Conservation (phyloP, 2,797 vertebrate species). For the Girardinus metallicus region DNA sequence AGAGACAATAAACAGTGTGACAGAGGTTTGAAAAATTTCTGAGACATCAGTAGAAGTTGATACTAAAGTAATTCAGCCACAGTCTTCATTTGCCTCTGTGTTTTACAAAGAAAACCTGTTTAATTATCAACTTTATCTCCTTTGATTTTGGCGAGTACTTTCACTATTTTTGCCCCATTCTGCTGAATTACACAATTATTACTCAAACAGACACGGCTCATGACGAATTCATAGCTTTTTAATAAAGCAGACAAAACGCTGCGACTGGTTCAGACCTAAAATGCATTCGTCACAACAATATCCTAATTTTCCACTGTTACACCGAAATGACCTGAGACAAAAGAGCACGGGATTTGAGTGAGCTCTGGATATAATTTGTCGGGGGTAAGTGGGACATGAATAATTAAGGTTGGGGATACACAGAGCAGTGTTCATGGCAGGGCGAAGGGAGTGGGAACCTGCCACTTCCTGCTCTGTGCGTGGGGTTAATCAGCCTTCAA, state of each 20-base stretch:
- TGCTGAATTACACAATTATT: slow-evolving; percentile 5
- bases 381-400: slow-evolving; percentile 81
- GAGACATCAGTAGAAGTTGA: neutral
- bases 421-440: slow-evolving; percentile 77
- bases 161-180: neutral
- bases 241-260: slow-evolving; percentile 37
- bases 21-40: neutral
- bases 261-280: slow-evolving; percentile 5
- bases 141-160: neutral
- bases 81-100: neutral
- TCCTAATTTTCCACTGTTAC: slow-evolving; percentile 11
- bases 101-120: neutral
- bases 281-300: slow-evolving; percentile 36
- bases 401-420: slow-evolving; percentile 80
- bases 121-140: neutral
- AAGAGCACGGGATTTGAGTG: slow-evolving; percentile 53
- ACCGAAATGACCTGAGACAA: slow-evolving; percentile 55
- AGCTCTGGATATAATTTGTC: slow-evolving; percentile 80
- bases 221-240: slow-evolving; percentile 40
- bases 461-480: slow-evolving; percentile 75
- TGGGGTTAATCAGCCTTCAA: slow-evolving; percentile 73
- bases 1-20: neutral
- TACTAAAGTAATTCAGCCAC: neutral
- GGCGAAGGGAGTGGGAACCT: slow-evolving; percentile 55
- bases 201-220: slow-evolving; percentile 22